phyloP scores from a whole-genome alignment of 92 coral and sea anemone genomes.

The Phenganax stokvisi region DNA sequence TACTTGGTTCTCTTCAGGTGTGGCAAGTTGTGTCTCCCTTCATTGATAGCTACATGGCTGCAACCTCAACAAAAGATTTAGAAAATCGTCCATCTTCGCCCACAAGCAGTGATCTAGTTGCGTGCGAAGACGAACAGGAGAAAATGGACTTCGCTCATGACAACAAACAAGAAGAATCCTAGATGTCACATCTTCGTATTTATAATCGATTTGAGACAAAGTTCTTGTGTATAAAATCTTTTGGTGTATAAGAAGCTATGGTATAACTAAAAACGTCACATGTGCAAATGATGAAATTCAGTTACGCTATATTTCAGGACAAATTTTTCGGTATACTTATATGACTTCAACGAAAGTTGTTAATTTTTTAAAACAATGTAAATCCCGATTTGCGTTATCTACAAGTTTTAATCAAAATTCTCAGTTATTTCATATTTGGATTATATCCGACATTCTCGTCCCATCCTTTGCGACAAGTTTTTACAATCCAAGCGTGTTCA shows the following conservation, averaged over 20 bases:
- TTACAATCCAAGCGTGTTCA: constrained; percentile 90
- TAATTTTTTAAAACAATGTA: background rate
- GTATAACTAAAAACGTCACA: no score
- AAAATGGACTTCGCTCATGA: no score
- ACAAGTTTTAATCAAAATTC: background rate
- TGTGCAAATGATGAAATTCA: no score
- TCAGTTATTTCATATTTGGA: constrained; percentile 46
- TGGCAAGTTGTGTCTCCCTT: constrained; percentile 60
- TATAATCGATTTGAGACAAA: no score
- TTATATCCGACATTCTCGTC: constrained; percentile 91
- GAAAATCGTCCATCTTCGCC: constrained; percentile 32
- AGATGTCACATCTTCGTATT: no score
- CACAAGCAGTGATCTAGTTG: background rate
- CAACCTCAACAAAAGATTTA: constrained; percentile 13
- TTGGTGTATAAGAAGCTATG: background rate
- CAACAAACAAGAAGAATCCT: background rate
- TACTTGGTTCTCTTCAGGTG: constrained; percentile 34
- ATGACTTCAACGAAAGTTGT: no score
- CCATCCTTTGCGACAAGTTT: constrained; percentile 96
- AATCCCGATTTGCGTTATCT: background rate
- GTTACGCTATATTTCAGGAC: no score
- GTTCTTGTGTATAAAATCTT: background rate
- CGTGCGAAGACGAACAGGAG: background rate
- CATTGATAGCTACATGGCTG: constrained; percentile 46
- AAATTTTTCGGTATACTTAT: no score